phyloP scores from a whole-genome alignment of 53 echinoderm and acorn worm genomes.

The Apostichopus leukothele region DNA sequence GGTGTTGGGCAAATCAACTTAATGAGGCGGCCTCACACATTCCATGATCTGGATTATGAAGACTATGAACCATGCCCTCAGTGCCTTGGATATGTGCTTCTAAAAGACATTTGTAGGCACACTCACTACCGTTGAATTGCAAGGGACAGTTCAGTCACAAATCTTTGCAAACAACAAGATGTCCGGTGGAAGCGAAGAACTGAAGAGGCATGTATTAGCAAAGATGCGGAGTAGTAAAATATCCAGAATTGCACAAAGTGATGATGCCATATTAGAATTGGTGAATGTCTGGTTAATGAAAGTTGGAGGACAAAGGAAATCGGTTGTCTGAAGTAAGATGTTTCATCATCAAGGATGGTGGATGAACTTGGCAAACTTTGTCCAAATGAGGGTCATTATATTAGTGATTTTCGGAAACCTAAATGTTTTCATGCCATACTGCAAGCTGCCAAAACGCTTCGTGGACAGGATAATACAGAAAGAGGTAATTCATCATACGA shows the following conservation, averaged over 20 bases:
- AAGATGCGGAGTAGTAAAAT: neutral
- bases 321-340: slow-evolving; percentile 7
- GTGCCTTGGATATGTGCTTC: slow-evolving; percentile 57
- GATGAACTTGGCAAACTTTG: slow-evolving; percentile 15
- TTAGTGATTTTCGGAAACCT: slow-evolving; percentile 61
- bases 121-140: slow-evolving; percentile 34
- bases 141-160: neutral
- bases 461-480: neutral
- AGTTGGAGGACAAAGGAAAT: neutral
- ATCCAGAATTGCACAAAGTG: neutral
- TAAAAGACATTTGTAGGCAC: slow-evolving; percentile 49
- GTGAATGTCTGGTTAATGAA: neutral
- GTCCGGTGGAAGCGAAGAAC: neutral
- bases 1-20: slow-evolving; percentile 6
- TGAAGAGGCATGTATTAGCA: neutral
- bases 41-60: too few species aligned
- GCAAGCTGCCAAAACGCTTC: slow-evolving; percentile 53
- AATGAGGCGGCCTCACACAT: neutral
- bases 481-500: too few species aligned
- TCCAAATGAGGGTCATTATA: slow-evolving; percentile 41
- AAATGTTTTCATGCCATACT: slow-evolving; percentile 55
- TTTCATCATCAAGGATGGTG: neutral
- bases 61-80: slow-evolving; percentile 70
- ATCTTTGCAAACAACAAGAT: slow-evolving; percentile 17
- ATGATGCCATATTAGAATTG: slow-evolving; percentile 5